Evolutionary conservation across 2,113 vertebrate genomes (phyloP), one percentile per base, ranked within the genome.

Genomic region (Abramis brama): DNA sequence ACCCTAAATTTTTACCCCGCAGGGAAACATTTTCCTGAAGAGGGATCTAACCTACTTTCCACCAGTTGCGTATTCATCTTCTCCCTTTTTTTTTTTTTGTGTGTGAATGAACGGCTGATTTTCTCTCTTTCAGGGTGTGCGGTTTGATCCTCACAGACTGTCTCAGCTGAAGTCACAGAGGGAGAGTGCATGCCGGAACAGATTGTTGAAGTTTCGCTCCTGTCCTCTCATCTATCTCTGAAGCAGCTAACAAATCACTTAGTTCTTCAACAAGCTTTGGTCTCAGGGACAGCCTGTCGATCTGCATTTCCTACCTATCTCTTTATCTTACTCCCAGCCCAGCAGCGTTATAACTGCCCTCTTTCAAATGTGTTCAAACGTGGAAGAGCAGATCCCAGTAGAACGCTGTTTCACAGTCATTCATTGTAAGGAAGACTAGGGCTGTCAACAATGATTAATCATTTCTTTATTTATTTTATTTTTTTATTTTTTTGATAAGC

Each of bases 261-360:
- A 80, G 77, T 90, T 90, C 33, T 77, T 77, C 33, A 88, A 64
- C 30, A 88, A 27, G 83, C 81, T 90, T 87, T 89, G 84, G 88
- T 89, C 90, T 84, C 84, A 85, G 10, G 25, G 85, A 73, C 50
- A 83, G 82, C 59, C 85, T 91, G 91, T 91, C 90, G 88, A 89
- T 90, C 88, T 88, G 84, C 33, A 87, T 92, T 91, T 87, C 50
- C 76, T 74, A 50, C 55, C 17, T 85, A 86, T 89, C 88, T 68
- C 77, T 76, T 88, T 83, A 91, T 78, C 68, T 73, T 79, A 84
- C 82, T 79, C 21, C 52, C 27, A 80, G 19, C 86, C 36, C 59
- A 39, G 62, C 43, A 1, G 79, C 30, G 50, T 60, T 60, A 21
- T 43, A 81, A 81, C 68, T 74, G 39, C 45, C 43, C 57, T 33